These are phyloP conservation scores for Stenolophus ochropezus DNA, from an alignment of 2,888 invertebrate species.

Conservation along the genomic window DNA sequence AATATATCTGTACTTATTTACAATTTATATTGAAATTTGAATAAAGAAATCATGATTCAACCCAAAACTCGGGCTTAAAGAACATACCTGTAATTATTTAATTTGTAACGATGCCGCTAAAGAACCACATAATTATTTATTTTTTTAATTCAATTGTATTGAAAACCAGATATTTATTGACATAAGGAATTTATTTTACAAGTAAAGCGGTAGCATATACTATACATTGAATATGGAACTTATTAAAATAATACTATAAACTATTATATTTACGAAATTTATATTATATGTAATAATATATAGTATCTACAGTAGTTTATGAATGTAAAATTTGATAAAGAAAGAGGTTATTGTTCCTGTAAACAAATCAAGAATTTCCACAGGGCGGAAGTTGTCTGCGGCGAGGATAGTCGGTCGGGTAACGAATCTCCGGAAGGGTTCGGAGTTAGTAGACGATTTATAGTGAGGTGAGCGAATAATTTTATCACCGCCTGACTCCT, in stretches of 20 bases:
- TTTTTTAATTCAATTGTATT: too few species aligned
- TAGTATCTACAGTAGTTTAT: neutral
- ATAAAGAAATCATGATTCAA: too few species aligned
- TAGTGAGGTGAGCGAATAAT: constrained; percentile 15
- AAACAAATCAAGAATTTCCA: neutral
- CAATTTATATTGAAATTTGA: neutral
- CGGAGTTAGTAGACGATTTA: constrained; percentile 27
- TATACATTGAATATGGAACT: too few species aligned
- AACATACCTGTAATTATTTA: too few species aligned
- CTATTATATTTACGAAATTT: too few species aligned
- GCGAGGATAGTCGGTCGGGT: neutral
- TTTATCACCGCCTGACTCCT: neutral
- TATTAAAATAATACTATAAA: too few species aligned
- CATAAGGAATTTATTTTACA: too few species aligned
- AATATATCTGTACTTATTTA: neutral
- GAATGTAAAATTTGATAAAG: neutral
- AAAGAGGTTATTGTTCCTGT: neutral
- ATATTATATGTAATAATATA: neutral
- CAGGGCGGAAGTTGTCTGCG: constrained; percentile 1
- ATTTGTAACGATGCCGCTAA: too few species aligned
- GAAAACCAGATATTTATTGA: too few species aligned
- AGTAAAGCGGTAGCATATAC: too few species aligned
- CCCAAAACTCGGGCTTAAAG: too few species aligned
- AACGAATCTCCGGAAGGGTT: constrained; percentile 26
- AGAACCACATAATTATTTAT: too few species aligned